These are phyloP conservation scores for Diploptera punctata DNA, from an alignment of 2,888 invertebrate genomes.

Conservation along the genomic window DNA sequence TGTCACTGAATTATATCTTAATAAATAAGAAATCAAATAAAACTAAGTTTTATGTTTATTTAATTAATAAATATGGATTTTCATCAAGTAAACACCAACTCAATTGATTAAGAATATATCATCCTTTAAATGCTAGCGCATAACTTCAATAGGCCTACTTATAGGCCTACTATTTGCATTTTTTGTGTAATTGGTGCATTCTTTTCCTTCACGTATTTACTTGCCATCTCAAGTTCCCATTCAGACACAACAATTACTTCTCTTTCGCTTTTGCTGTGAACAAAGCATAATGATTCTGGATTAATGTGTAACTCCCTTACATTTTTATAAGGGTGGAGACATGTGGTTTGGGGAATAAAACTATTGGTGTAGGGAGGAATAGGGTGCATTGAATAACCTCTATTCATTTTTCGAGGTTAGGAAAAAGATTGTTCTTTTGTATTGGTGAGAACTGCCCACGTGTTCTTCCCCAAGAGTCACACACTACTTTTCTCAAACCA, in stretches of 20 bases:
- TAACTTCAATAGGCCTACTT: no score
- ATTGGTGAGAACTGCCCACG: conserved; percentile 34
- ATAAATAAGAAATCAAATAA: no score
- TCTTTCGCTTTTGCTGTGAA: conserved; percentile 37
- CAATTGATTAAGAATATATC: no score
- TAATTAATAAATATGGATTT: no score
- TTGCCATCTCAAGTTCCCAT: conserved; percentile 24
- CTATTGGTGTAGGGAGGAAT: conserved; percentile 13
- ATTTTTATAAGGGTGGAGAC: conserved; percentile 29
- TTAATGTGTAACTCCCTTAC: conserved; percentile 39
- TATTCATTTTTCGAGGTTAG: conserved; percentile 35
- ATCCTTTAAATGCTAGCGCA: no score
- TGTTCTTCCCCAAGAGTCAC: not conserved
- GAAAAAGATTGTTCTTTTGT: conserved; percentile 2
- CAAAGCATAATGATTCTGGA: conserved; percentile 41
- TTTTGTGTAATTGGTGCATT: conserved; percentile 38
- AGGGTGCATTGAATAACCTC: conserved; percentile 29
- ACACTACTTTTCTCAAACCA: not conserved
- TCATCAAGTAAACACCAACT: no score
- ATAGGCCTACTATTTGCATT: no score
- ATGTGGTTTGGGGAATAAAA: not conserved
- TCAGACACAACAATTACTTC: conserved; percentile 36
- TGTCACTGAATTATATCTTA: no score
- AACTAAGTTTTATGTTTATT: no score
- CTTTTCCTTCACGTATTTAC: conserved; percentile 18